Evolutionary conservation across 2,888 invertebrate genomes (phyloP).

Genomic region (Lamellibrachia columna): DNA sequence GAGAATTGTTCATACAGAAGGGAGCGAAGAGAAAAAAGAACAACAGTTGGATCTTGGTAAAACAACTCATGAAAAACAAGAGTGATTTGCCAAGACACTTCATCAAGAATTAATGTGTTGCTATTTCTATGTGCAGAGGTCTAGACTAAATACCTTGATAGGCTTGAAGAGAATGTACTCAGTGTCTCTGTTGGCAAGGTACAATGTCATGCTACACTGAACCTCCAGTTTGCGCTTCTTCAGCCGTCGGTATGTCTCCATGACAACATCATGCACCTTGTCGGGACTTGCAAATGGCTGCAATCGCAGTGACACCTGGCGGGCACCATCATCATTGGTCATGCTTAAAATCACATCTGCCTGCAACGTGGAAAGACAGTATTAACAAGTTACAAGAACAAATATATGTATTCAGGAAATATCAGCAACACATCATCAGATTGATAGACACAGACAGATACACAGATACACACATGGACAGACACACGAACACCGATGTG

Average conservation of each 20-base stretch:
- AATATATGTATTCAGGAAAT: background rate
- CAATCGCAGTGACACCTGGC: constrained; percentile 64
- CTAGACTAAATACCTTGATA: constrained; percentile 74
- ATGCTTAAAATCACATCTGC: constrained; percentile 62
- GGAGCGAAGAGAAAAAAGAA: no score
- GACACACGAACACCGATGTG: background rate
- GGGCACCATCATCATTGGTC: constrained; percentile 55
- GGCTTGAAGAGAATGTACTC: constrained; percentile 96
- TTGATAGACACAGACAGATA: no score
- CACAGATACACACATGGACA: no score
- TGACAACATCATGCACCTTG: constrained; percentile 77
- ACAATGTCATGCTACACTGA: constrained; percentile 91
- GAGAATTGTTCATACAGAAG: no score
- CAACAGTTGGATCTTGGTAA: no score
- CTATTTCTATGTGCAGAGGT: no score
- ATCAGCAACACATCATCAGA: no score
- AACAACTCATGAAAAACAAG: no score
- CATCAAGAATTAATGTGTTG: no score
- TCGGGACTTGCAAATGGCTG: constrained; percentile 78
- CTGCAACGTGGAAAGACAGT: constrained; percentile 35
- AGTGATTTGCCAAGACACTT: no score
- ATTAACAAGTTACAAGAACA: background rate
- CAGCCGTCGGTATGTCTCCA: constrained; percentile 81
- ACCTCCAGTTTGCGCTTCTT: constrained; percentile 82
- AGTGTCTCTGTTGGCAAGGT: constrained; percentile 94